These are phyloP conservation scores for Meleagris gallopavo DNA, from an alignment of 2,113 vertebrate species.

Conservation along the genomic window DNA sequence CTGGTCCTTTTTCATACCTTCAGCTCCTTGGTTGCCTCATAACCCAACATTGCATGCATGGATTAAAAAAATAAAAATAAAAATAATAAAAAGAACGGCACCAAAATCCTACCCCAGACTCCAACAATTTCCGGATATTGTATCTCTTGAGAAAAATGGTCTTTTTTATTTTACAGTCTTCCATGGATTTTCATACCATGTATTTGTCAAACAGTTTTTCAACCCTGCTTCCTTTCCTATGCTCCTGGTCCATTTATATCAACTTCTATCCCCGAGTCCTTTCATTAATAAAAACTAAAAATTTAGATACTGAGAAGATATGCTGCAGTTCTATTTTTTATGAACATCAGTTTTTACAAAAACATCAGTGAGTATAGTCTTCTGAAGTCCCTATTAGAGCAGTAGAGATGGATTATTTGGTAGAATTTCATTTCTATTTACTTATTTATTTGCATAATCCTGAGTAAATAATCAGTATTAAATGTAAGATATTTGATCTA, in stretches of 20 bases:
- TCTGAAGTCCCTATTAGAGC: background rate
- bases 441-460: slow-evolving; percentile 29
- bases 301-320: background rate
- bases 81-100: background rate
- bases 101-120: background rate
- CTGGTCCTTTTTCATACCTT: background rate
- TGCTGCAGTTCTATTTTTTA: background rate
- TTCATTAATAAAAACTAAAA: background rate
- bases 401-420: background rate
- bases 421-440: slow-evolving; percentile 17
- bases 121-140: background rate
- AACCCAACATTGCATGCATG: too few relatives aligned
- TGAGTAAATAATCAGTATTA: background rate
- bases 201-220: background rate
- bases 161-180: background rate
- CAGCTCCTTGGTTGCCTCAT: background rate
- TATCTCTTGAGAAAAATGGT: background rate
- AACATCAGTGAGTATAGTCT: background rate
- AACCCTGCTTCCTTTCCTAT: background rate
- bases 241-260: background rate
- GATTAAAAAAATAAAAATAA: background rate
- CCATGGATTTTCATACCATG: background rate
- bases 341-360: background rate
- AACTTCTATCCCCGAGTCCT: background rate
- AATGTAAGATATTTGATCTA: background rate